A percentile compares a stretch with the other conserved stretches of the same genome.
These are phyloP conservation scores for Urocyon cinereoargenteus DNA, from an alignment of 2,797 vertebrate genomes.

Conservation along the genomic window DNA sequence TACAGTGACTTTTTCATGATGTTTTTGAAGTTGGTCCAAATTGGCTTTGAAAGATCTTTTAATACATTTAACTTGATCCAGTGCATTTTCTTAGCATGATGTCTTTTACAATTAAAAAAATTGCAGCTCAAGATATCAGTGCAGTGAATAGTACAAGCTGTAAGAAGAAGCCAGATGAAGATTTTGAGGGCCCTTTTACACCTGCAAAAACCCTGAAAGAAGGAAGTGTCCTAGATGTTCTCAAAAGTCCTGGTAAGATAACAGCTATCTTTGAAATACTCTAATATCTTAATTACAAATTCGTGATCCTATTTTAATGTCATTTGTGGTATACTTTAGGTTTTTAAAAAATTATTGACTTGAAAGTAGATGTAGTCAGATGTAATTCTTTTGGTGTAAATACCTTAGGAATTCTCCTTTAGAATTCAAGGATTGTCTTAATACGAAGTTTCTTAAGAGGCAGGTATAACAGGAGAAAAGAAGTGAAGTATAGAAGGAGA, in stretches of 20 bases:
- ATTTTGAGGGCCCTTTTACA: constrained; percentile 92
- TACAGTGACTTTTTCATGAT: not conserved
- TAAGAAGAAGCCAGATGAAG: constrained; percentile 89
- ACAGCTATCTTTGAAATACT: not conserved
- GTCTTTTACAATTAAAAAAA: constrained; percentile 64
- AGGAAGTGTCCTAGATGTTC: constrained; percentile 97
- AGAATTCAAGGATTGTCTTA: constrained; percentile 11
- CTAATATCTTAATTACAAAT: constrained; percentile 22
- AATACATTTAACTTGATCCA: not conserved
- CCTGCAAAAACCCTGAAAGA: constrained; percentile 94
- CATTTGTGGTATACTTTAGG: not conserved
- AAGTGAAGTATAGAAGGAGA: not conserved
- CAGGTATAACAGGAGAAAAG: not conserved
- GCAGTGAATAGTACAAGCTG: constrained; percentile 83
- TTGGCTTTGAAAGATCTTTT: not conserved
- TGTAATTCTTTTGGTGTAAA: not conserved
- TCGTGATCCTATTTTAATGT: constrained; percentile 29
- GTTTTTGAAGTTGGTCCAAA: constrained; percentile 44
- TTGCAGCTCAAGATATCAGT: constrained; percentile 81
- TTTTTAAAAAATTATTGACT: constrained; percentile 25
- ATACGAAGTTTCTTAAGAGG: constrained; percentile 7
- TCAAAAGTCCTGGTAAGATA: constrained; percentile 94
- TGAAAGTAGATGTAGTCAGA: not conserved
- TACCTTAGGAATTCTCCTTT: constrained; percentile 4
- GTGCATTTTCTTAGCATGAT: constrained; percentile 34